A percentile compares a stretch with the other conserved stretches of the same genome.
Evolutionary conservation across 2,797 vertebrate genomes (phyloP).

Genomic region (Syngnathus acus): DNA sequence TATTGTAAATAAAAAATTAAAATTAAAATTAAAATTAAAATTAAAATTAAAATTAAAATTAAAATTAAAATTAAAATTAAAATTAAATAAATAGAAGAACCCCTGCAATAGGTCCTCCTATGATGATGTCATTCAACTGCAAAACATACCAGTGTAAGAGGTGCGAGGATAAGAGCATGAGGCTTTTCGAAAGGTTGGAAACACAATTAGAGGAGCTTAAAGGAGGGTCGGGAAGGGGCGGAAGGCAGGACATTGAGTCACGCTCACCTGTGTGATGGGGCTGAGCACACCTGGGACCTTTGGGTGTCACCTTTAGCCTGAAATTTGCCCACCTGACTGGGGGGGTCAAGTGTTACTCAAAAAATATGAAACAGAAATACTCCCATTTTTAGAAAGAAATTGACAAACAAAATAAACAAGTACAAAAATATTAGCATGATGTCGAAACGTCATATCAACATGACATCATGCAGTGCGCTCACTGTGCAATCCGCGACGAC

Average conservation of each 20-base stretch:
- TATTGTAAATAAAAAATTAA: too few relatives aligned
- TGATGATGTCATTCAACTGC: not conserved
- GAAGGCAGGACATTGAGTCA: not conserved
- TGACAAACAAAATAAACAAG: too few relatives aligned
- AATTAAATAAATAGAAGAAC: not conserved
- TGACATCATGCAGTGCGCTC: too few relatives aligned
- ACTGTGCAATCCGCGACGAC: not conserved
- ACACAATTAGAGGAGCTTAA: constrained; percentile 42
- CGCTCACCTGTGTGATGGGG: constrained; percentile 49
- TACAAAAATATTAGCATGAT: too few relatives aligned
- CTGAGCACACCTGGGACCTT: constrained; percentile 53
- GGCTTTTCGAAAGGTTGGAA: constrained; percentile 48
- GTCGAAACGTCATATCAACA: too few relatives aligned
- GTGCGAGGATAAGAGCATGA: not conserved
- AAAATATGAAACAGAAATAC: too few relatives aligned
- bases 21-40: not conserved
- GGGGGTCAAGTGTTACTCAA: constrained; percentile 21
- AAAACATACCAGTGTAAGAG: not conserved
- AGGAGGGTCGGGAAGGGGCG: constrained; percentile 15
- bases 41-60: not conserved
- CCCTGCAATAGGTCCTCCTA: not conserved
- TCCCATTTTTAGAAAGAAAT: too few relatives aligned
- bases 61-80: not conserved
- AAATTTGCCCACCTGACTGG: constrained; percentile 37
- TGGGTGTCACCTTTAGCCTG: constrained; percentile 33